Base-by-base conservation (phyloP, 2,113 vertebrate species). In the Condylura cristata region DNA sequence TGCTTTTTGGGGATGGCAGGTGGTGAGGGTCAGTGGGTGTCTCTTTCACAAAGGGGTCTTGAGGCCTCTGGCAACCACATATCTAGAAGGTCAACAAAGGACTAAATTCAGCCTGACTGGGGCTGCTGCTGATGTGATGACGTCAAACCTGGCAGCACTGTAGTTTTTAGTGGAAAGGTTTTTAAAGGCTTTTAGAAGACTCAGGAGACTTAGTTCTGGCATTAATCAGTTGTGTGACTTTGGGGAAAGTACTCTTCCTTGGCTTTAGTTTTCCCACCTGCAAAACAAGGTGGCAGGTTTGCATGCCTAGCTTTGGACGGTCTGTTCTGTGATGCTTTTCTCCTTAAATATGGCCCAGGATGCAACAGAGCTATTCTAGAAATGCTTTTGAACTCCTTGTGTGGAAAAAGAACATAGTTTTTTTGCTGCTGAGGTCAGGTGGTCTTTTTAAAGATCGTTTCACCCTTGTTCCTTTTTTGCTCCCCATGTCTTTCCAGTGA, bases 1-100 rank as follows among this genome's bases (percentile, higher is more conserved):
- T 96, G 95, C 87, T 94, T 84, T 93, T 94, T 91, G 90, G 82
- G 92, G 87, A 92, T 18, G 76, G 93, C 95, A 97, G 96, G 96
- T 97, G 96, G 89, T 93, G 30, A 91, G 90, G 95, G 79, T 96
- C 95, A 96, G 68, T 95, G 90, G 86, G 85, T 92, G 34, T 46
- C 58, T 83, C 41, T 76, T 81, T 32, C 60, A 95, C 74, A 95
- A 92, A 97, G 74, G 53, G 78, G 79, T 93, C 96, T 95, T 94
- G 92, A 95, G 95, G 82, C 86, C 90, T 95, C 79, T 96, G 95
- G 80, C 90, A 92, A 53, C 81, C 39, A 58, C 39, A 11, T 84
- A 88, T 90, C 85, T 74, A 71, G 90, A 96, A 95, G 94, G 95
- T 96, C 90, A 84, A 92, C 89, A 94, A 89, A 93, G 89, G 68